phyloP scores from a whole-genome alignment of 2,797 vertebrate genomes.

The Otolemur crassicaudatus region DNA sequence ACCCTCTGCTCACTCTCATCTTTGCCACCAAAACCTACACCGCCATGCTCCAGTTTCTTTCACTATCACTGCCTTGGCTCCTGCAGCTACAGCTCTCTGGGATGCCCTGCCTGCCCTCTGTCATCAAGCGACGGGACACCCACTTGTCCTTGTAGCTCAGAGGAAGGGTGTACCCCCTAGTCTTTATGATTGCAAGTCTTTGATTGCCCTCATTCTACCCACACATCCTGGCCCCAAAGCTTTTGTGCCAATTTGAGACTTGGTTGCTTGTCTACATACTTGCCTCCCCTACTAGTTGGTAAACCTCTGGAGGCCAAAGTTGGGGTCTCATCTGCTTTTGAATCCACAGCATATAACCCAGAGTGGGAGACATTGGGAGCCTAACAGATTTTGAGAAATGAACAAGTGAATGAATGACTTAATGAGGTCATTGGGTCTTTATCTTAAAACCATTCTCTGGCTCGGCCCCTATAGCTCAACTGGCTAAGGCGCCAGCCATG shows the following conservation, averaged over 20 bases:
- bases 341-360: not conserved
- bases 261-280: not conserved
- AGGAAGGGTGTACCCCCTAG: too few relatives aligned
- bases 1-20: not conserved
- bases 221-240: not conserved
- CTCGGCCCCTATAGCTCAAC: too few relatives aligned
- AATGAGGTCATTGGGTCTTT: not conserved
- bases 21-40: fast-evolving
- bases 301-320: not conserved
- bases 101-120: not conserved
- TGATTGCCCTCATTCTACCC: not conserved
- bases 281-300: not conserved
- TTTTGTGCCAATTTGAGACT: not conserved
- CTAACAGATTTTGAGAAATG: not conserved
- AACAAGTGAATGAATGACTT: not conserved
- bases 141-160: not conserved
- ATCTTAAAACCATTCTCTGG: not conserved
- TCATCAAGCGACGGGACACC: not conserved
- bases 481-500: too few relatives aligned
- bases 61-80: not conserved
- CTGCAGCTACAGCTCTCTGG: not conserved
- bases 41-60: not conserved
- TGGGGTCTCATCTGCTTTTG: not conserved
- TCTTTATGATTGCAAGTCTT: not conserved
- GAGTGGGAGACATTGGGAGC: too few relatives aligned